Base-by-base conservation (phyloP, 37 sponge, comb jelly and placozoan genomes). In the Oopsacas minuta region DNA sequence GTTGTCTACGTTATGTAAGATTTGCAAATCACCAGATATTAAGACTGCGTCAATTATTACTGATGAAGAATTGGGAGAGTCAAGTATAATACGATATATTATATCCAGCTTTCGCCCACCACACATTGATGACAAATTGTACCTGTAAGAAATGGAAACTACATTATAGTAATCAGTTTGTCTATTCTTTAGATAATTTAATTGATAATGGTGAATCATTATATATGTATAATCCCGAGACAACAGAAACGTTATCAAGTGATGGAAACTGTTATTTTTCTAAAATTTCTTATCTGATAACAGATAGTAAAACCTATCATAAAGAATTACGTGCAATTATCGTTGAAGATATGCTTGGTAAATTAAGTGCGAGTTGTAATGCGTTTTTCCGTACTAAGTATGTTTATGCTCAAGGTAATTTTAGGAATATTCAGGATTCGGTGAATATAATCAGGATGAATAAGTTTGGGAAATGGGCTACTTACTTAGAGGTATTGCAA, bases 281-380 rank as follows among this genome's bases (percentile, higher is more conserved):
- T 25, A 61, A 25, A 32, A 20, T 61, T 61, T 61, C 75, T 20
- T 61, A 61, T 12, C 20, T 61, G 5, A 61, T 61, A 61, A 61
- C 75, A 3, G 75, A 34, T 7, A 61, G 75, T n/a, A 61, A 61
- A 61, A 3, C 32, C 5, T 61, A 61, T n/a, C 75, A 61, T 61
- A 3, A 20, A 61, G 28, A 61, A 3, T 32, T 61, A 61, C 20
- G 75, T 7, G 7, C 75, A 3, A 5, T 61, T 7, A 10, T 61
- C 22, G 75, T 61, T 61, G 75, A 61, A 61, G 28, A 61, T 61
- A 20, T 61, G 75, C 75, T 61, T 61, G 75, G 75, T 32, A 61
- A 61, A 61, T 61, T 61, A n/a, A 61, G 30, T 12, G 28, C 22
- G 20, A 61, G 30, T 34, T 61, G 75, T 61, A 61, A 61, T n/a